Base-by-base conservation (phyloP, 2,797 vertebrate genomes). In the Sebastes diaconus region DNA sequence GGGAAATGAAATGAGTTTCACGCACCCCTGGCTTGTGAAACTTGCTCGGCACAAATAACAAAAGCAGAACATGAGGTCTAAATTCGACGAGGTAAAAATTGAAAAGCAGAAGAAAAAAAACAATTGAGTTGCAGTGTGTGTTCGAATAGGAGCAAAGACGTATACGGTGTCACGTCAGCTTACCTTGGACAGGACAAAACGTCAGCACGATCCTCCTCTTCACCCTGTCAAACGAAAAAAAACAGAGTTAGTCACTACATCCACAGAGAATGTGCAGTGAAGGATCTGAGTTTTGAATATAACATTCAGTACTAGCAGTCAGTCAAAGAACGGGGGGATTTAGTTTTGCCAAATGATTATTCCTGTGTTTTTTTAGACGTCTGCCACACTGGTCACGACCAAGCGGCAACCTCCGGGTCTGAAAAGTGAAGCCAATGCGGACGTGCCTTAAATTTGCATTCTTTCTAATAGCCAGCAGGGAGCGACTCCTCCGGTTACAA, bases 201-300 rank as follows among this genome's bases (percentile, higher is more conserved):
- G 86, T 81, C 72, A 58, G 66, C 39, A n/a, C 39, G 16, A 77
- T 80, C 83, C 80, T 90, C 90, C 82, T 93, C 88, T 92, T 93
- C 87, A 87, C 89, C 91, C 93, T 94, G 85, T 73, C 13, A 20
- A 50, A 25, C 50, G n/a, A 72, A 25, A 87, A 8, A 81, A 68
- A 1, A 3, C 1, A 54, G 24, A 68, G 71, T 89, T 61, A 83
- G 75, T 71, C 30, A 46, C 54, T 42, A 14, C 13, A 4, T 30
- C 6, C 5, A 42, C 4, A 55, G 24, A 46, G 12, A 60, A 69
- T 58, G 20, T 60, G 46, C 25, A 52, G 29, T 8, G 1, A n/a
- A 68, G 18, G 30, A 61, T 66, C n/a, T 54, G 22, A 73, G n/a
- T 59, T 73, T 25, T 60, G 18, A 20, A 60, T 24, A 24, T 6